phyloP scores from a whole-genome alignment of 35 echinoderm and acorn worm genomes.

The Lytechinus variegatus region DNA sequence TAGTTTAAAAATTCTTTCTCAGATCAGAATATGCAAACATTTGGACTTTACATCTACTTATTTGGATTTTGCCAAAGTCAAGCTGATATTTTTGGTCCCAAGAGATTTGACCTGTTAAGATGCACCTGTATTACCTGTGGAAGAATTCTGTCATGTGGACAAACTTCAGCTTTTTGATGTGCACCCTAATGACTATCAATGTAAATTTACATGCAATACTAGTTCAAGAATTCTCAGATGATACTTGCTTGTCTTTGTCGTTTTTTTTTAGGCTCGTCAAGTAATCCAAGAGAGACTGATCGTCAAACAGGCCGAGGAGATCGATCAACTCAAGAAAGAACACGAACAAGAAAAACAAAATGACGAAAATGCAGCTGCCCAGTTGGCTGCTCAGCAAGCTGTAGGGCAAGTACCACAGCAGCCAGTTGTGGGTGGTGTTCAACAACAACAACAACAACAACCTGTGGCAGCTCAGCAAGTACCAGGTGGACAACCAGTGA shows the following conservation, averaged over 20 bases:
- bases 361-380: slow-evolving; percentile 5
- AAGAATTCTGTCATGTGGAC: too few species aligned
- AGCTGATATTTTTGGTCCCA: too few species aligned
- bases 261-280: slow-evolving; percentile 30
- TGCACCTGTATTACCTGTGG: too few species aligned
- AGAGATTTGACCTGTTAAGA: too few species aligned
- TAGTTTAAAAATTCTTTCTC: too few species aligned
- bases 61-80: too few species aligned
- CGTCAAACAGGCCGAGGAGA: slow-evolving; percentile 49
- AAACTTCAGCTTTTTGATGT: too few species aligned
- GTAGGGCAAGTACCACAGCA: slow-evolving; percentile 29
- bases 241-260: not conserved
- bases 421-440: not conserved
- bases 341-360: slow-evolving; percentile 48
- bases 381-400: not conserved
- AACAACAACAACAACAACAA: not conserved
- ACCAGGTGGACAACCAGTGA: not conserved
- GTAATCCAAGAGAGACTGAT: slow-evolving; percentile 56
- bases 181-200: too few species aligned
- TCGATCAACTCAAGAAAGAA: slow-evolving; percentile 51
- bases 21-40: too few species aligned
- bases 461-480: not conserved
- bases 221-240: not conserved
- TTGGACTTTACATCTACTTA: too few species aligned
- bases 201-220: not conserved